A percentile compares a stretch with the other conserved stretches of the same genome.
Conservation (phyloP, 2,888 invertebrate species). For the Notodonta ziczac region DNA sequence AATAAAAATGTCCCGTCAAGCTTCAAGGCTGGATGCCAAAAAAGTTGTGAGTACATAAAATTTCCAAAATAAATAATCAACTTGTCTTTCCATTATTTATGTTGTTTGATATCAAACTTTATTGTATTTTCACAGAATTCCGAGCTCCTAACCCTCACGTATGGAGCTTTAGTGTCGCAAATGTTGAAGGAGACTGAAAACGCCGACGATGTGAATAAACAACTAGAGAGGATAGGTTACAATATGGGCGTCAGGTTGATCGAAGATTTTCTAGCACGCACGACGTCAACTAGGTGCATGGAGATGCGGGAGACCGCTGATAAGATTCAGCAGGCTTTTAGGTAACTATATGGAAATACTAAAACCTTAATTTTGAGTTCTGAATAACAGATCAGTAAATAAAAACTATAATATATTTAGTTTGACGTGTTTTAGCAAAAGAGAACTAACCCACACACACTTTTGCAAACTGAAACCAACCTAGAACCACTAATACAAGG, state of each 20-base stretch:
- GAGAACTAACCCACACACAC: too few relatives aligned
- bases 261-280: constrained; percentile 98
- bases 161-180: constrained; percentile 98
- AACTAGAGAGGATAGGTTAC: constrained; percentile 97
- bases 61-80: background rate
- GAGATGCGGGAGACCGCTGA: constrained; percentile 99
- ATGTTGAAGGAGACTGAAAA: constrained; percentile 98
- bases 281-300: constrained; percentile 94
- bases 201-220: constrained; percentile 98
- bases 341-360: constrained; percentile 47
- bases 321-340: constrained; percentile 92
- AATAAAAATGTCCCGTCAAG: constrained; percentile 87
- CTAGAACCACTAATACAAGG: too few relatives aligned
- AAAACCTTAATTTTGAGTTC: too few relatives aligned
- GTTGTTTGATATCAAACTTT: constrained; percentile 5
- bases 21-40: constrained; percentile 89
- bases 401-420: too few relatives aligned
- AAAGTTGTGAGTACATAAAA: constrained; percentile 88
- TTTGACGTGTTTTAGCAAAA: too few relatives aligned
- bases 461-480: too few relatives aligned
- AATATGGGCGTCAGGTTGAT: constrained; percentile 99
- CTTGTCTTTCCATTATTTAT: background rate
- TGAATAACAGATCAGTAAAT: too few relatives aligned
- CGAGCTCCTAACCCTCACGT: constrained; percentile 98
- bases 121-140: constrained; percentile 89